Conservation (phyloP, 2,113 vertebrate species). For the Phrynosoma platyrhinos region DNA sequence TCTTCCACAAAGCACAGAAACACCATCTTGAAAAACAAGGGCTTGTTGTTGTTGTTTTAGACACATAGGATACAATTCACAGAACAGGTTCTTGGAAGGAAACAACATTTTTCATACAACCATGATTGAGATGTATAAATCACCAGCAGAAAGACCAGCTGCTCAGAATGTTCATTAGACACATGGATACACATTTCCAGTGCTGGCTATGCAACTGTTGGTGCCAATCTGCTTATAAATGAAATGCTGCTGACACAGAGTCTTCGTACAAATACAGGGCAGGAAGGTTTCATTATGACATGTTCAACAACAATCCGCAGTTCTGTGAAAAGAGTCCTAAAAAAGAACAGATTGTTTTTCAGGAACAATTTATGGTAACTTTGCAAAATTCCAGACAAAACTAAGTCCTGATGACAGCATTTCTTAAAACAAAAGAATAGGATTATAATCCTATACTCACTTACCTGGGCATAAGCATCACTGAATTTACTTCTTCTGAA, state of each 20-base stretch:
- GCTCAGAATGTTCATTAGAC: constrained; percentile 75
- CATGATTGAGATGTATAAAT: constrained; percentile 71
- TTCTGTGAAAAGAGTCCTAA: constrained; percentile 94
- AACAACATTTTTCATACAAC: constrained; percentile 69
- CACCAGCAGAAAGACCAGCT: constrained; percentile 78
- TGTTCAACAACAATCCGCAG: constrained; percentile 94
- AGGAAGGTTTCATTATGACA: constrained; percentile 94
- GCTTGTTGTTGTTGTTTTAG: constrained; percentile 11
- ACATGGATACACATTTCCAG: constrained; percentile 44
- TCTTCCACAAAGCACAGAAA: constrained; percentile 64
- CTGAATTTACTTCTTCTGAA: too few species aligned
- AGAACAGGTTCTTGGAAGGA: constrained; percentile 67
- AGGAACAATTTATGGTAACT: constrained; percentile 36
- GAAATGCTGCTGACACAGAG: constrained; percentile 96
- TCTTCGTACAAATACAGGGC: constrained; percentile 93
- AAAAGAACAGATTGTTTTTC: constrained; percentile 39
- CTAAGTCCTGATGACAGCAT: not conserved
- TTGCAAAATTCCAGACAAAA: not conserved
- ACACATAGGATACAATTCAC: constrained; percentile 68
- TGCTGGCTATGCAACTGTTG: constrained; percentile 87
- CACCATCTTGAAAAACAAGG: constrained; percentile 61
- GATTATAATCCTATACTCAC: not conserved
- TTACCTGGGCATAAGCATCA: too few species aligned
- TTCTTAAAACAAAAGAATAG: not conserved
- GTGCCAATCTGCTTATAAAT: constrained; percentile 95